phyloP scores from a whole-genome alignment of 2,797 vertebrate genomes.

The Enteromius treurensis region DNA sequence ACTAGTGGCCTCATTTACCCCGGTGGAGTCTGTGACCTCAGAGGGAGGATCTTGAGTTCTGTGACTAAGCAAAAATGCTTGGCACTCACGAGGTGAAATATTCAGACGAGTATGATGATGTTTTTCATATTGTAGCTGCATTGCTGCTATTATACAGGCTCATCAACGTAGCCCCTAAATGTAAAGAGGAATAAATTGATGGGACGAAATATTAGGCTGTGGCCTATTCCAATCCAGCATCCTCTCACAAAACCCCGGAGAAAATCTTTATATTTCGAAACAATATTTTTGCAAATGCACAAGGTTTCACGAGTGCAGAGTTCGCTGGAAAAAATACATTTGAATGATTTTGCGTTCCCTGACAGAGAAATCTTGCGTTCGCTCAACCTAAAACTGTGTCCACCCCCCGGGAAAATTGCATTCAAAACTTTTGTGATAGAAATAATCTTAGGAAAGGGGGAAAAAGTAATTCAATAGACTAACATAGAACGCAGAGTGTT shows the following conservation, averaged over 20 bases:
- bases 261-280: background rate
- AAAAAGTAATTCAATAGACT: background rate
- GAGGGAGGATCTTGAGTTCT: constrained; percentile 11
- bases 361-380: background rate
- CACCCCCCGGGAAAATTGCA: background rate
- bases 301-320: background rate
- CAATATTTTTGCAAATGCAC: too few relatives aligned
- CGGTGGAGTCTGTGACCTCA: constrained; percentile 39
- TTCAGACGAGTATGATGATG: background rate
- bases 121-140: background rate
- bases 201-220: background rate
- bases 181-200: background rate
- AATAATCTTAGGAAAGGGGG: background rate
- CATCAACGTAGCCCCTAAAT: background rate
- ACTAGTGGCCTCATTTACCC: constrained; percentile 59
- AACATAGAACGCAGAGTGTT: background rate
- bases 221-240: background rate
- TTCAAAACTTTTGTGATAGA: background rate
- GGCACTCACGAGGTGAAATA: background rate
- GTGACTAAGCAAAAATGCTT: constrained; percentile 24
- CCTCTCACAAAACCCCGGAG: background rate
- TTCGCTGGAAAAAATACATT: background rate
- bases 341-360: background rate
- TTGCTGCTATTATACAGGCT: background rate
- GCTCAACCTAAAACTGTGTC: too few relatives aligned